Evolutionary conservation across 2,888 invertebrate species (phyloP).

Genomic region (Dasypolia templi): DNA sequence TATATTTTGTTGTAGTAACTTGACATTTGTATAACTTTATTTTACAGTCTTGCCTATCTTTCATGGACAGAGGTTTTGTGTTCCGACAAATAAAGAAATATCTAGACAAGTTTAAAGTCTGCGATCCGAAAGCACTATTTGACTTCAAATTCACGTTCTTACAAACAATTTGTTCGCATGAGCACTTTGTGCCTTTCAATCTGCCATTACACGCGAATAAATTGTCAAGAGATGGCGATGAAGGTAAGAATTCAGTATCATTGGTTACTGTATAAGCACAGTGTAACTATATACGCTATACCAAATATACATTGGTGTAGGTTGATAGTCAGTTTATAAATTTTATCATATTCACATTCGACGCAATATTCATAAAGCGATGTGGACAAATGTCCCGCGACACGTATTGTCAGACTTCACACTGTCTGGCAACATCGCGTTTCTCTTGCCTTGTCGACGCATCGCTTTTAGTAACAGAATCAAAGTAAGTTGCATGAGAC

Average conservation of each 20-base stretch:
- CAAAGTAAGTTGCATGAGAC: background rate
- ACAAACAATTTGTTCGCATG: slow-evolving; percentile 97
- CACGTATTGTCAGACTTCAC: slow-evolving; percentile 7
- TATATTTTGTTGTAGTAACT: background rate
- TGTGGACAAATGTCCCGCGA: background rate
- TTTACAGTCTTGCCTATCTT: slow-evolving; percentile 95
- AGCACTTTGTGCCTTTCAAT: slow-evolving; percentile 98
- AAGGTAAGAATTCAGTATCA: slow-evolving; percentile 73
- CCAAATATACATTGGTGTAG: background rate
- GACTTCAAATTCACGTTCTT: slow-evolving; percentile 98
- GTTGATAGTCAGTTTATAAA: background rate
- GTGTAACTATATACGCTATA: slow-evolving; percentile 12
- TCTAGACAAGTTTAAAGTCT: slow-evolving; percentile 95
- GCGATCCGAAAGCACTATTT: slow-evolving; percentile 95
- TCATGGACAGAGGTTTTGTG: slow-evolving; percentile 98
- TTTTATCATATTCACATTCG: background rate
- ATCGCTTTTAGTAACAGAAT: background rate
- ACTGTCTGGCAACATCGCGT: background rate
- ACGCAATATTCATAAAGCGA: background rate
- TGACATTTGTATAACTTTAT: slow-evolving; percentile 14
- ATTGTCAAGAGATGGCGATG: slow-evolving; percentile 80
- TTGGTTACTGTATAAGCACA: background rate
- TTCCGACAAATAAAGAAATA: slow-evolving; percentile 97
- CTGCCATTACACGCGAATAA: slow-evolving; percentile 94
- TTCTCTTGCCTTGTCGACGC: background rate